Percentiles rank a stretch among this genome's conserved stretches.
phyloP scores from a whole-genome alignment of 1,140 invertebrate genomes.

The Chironomus tepperi region DNA sequence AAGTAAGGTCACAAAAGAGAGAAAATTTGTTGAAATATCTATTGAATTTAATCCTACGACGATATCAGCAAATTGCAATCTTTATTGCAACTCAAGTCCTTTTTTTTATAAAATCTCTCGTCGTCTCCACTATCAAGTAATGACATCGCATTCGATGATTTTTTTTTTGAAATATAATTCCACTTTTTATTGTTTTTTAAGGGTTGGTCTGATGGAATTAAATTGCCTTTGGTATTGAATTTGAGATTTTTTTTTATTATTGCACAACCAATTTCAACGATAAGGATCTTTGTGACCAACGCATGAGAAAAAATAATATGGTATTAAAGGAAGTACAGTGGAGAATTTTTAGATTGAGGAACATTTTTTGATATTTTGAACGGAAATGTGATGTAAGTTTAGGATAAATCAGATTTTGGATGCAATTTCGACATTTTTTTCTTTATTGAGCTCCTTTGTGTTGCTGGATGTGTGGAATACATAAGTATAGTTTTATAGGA shows the following conservation, averaged over 20 bases:
- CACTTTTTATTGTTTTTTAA: constrained; percentile 2
- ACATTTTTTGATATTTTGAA: too few relatives aligned
- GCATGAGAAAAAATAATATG: not conserved
- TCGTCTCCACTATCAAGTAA: not conserved
- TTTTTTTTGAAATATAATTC: constrained; percentile 2
- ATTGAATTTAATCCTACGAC: not conserved
- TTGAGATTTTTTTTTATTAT: not conserved
- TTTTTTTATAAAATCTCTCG: not conserved
- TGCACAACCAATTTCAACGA: not conserved
- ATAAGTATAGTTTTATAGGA: too few relatives aligned
- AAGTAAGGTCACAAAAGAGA: not conserved
- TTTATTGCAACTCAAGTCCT: not conserved
- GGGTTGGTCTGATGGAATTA: not conserved
- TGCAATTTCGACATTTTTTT: too few relatives aligned
- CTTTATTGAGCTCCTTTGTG: too few relatives aligned
- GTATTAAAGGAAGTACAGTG: not conserved
- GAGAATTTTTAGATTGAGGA: not conserved
- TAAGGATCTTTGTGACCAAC: not conserved
- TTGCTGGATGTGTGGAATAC: too few relatives aligned
- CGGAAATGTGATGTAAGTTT: too few relatives aligned
- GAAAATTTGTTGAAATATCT: not conserved
- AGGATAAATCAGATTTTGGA: too few relatives aligned
- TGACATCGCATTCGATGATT: not conserved
- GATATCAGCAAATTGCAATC: constrained; percentile 12
- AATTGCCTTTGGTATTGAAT: not conserved